These are phyloP conservation scores for Cyphomyrus plagiostoma DNA, from an alignment of 2,113 vertebrate genomes.

Conservation along the genomic window DNA sequence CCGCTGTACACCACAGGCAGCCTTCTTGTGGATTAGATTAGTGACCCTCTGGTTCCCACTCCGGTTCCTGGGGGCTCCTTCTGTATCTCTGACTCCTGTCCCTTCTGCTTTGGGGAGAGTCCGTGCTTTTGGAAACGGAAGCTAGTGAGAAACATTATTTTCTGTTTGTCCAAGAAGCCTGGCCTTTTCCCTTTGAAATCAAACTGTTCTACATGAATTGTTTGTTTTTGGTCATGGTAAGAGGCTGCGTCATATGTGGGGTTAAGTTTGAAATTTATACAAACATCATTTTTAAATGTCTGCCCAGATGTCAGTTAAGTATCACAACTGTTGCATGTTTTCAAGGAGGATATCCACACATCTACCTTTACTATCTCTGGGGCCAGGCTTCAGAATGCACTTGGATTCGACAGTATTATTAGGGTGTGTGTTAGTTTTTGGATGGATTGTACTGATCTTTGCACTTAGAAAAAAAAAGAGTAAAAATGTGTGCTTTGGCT, in stretches of 20 bases:
- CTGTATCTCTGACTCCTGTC: not conserved
- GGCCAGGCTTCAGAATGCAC: not conserved
- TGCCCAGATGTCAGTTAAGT: not conserved
- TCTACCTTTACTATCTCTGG: not conserved
- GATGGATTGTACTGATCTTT: not conserved
- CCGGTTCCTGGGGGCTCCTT: not conserved
- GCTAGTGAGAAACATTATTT: not conserved
- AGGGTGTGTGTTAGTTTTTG: not conserved
- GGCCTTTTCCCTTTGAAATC: not conserved
- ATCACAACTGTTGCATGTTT: not conserved
- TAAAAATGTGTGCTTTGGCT: too few species aligned
- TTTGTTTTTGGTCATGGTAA: not conserved
- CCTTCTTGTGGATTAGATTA: not conserved
- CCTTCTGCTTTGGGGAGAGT: not conserved
- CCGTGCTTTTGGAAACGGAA: not conserved
- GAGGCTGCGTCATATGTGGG: not conserved
- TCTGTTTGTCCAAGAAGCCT: not conserved
- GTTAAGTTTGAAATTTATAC: not conserved
- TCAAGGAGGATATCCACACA: not conserved
- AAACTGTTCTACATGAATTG: not conserved
- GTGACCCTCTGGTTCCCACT: not conserved
- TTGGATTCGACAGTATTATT: not conserved
- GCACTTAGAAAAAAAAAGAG: too few species aligned
- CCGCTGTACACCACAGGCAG: not conserved
- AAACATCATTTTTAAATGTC: not conserved